Base-by-base conservation (phyloP, 64 coral and sea anemone species). In the Catalaphyllia jardinei region DNA sequence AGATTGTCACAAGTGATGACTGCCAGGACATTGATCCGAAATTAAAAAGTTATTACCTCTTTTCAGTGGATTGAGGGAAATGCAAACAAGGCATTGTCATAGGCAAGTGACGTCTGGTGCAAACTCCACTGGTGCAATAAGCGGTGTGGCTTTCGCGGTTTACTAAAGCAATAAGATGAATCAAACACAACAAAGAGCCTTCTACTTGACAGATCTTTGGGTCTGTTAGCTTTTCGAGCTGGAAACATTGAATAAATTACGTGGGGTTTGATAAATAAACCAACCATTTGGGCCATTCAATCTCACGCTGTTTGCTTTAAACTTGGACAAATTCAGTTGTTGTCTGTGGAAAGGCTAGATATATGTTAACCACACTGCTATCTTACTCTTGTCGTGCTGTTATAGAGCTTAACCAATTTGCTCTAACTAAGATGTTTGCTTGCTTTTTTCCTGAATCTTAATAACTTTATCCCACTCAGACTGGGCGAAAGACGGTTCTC, bases 41-140 rank as follows among this genome's bases (percentile, higher is more conserved):
- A 96, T 96, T 96, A 96, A 96, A 96, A 96, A 96, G 89, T 96
- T 96, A 96, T 96, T 96, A 92, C 60, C 84, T 89, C 86, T 89
- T 96, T 95, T 92, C 92, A 96, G 92, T 89, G 92, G 94, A 96
- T 95, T 89, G 92, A 86, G 71, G 29, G 74, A 92, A 92, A 84
- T 79, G 82, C 77, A 90, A 96, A 96, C 90, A 96, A 62, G 55
- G 75, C 87, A 80, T 88, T 96, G 73, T 73, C 74, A 46, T 30
- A 60, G 30, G 61, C 79, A 73, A 81, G 24, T 79, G 51, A 57
- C 76, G 76, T 57, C 76, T 57, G 49, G 15, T 6, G 22, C 24
- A 79, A 19, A 12, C 76, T 79, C 49, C n/a, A 12, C 10, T 14
- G 75, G 33, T 24, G 38, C 49, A 78, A 78, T 78, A 78, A 54